Base-by-base conservation (phyloP, 2,797 vertebrate species). In the Mycteria americana region DNA sequence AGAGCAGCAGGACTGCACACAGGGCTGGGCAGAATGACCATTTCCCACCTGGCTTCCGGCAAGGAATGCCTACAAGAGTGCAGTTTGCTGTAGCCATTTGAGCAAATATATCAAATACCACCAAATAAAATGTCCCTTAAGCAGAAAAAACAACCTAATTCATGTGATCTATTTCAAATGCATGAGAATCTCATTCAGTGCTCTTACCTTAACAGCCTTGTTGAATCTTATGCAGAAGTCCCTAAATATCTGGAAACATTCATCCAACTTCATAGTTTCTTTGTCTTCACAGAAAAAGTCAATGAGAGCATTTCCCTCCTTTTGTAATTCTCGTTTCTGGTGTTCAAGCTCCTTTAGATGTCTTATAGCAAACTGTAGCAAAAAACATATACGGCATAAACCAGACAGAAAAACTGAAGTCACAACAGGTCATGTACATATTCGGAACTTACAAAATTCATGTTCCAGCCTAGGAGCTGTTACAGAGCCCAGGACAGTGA, bases 211-310 rank as follows among this genome's bases (percentile, higher is more conserved):
- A 46, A 99, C 99, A 14, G 99, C 99, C 85, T 99, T 99, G 97
- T 99, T 99, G 96, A 99, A 99, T 97, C 98, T 99, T 80, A 98
- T 76, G 90, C 99, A 99, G 97, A 99, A 99, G 95, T 99, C 99
- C 95, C 99, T 98, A 97, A 99, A 99, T 97, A 99, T 99, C 97
- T 99, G 99, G 96, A 99, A 99, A 95, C 99, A 99, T 84, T 99
- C 99, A 13, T 99, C 99, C 96, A 99, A 97, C 93, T 99, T 99
- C 97, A 99, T 99, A 7, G 99, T 99, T 96, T 99, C 99, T 98
- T 99, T 99, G 97, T 99, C 99, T 98, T 99, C 99, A 89, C 99
- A 99, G 97, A 99, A 99, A 97, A 99, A 99, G 94, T 99, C 99
- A 64, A 99, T 99, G 39, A 99, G 99, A 63, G 98, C 84, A 33